Base-by-base conservation (phyloP, 1,140 invertebrate species). In the Euglossa dilemma region DNA sequence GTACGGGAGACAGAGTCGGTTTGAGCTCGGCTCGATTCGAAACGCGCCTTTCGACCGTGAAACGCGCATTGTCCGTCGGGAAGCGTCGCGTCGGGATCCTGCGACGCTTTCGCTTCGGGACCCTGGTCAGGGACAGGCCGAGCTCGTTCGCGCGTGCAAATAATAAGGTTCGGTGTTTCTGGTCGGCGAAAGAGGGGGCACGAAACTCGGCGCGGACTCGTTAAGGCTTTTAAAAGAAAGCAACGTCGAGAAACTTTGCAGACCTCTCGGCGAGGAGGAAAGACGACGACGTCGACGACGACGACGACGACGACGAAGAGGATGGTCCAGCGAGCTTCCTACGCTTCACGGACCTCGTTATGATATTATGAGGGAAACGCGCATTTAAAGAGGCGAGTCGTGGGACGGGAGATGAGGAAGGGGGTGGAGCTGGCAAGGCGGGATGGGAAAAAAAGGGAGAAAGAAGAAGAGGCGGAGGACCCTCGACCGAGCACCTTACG, bases 171-270 rank as follows among this genome's bases (percentile, higher is more conserved):
- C 67, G 75, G 64, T 81, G 86, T 87, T 79, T 84, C 76, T 80
- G 85, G 73, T 75, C 70, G 50, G n/a, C 45, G 18, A 36, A 36
- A 36, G 36, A 79, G 63, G 74, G 59, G 75, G 74, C n/a, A 36
- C 50, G 70, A 78, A 80, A 28, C 83, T 70, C 70, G 45, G 56
- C 74, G 67, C 61, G 59, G 61, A 71, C 75, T 87, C 85, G 85
- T 87, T 87, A 87, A 87, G 61, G 81, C 86, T 79, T 87, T 84
- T 84, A 80, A 87, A 87, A 87, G 81, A 87, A 87, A 74, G 71
- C 80, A 59, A 12, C 57, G 71, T 59, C 43, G 71, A 57, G 80
- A 87, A 87, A 87, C 75, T 87, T 87, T n/a, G 76, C 69, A 84
- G 75, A 87, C 82, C 80, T 83, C 63, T 78, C 36, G 20, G 45